Evolutionary conservation across 2,888 invertebrate genomes (phyloP).

Genomic region (Eucera pruinosa): DNA sequence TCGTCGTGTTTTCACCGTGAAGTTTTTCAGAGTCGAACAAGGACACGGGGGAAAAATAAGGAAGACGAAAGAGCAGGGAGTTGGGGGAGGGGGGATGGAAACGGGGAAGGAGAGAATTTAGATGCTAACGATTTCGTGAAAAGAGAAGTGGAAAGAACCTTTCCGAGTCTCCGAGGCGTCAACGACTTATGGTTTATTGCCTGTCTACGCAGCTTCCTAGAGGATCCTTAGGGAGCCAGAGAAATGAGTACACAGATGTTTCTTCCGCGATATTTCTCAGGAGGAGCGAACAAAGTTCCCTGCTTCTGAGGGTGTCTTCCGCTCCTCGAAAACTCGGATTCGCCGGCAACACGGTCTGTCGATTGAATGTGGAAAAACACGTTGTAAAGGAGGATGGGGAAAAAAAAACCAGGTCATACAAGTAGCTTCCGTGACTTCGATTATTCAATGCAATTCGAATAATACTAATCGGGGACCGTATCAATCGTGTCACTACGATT

Average conservation of each 20-base stretch:
- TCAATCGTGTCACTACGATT: conserved; percentile 22
- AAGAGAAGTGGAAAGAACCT: conserved; percentile 63
- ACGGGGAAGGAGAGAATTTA: conserved; percentile 17
- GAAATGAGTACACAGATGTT: conserved; percentile 74
- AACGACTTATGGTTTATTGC: conserved; percentile 75
- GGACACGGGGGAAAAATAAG: neutral
- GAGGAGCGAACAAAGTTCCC: conserved; percentile 62
- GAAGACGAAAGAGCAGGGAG: neutral
- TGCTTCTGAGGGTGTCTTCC: conserved; percentile 34
- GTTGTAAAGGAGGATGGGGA: no score
- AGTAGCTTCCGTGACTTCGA: conserved; percentile 25
- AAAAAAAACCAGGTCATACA: neutral
- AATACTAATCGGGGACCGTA: neutral
- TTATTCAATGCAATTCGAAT: neutral
- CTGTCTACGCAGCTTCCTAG: conserved; percentile 62
- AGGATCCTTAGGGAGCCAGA: conserved; percentile 67
- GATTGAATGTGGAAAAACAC: conserved; percentile 18
- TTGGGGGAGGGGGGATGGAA: conserved; percentile 1
- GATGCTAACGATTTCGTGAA: conserved; percentile 43
- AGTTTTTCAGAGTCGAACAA: neutral
- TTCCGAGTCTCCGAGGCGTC: conserved; percentile 70
- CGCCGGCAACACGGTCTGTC: conserved; percentile 9
- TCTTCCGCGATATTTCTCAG: conserved; percentile 71
- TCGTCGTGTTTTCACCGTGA: conserved; percentile 54
- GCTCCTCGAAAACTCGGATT: conserved; percentile 26